Conservation (phyloP, 2,113 vertebrate species). For the Ammodytes marinus region DNA sequence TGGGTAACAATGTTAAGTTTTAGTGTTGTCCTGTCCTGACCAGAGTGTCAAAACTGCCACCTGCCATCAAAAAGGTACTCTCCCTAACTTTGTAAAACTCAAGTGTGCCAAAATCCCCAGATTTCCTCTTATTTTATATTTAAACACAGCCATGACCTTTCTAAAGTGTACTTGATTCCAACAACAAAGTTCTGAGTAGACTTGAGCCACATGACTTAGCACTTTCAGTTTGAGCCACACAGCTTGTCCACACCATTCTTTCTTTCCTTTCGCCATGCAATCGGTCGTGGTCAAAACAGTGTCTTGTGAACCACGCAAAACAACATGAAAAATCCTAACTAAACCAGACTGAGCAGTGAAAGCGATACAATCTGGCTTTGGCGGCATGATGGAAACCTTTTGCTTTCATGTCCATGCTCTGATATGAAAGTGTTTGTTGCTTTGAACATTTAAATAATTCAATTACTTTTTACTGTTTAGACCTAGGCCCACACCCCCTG, state of each 20-base stretch:
- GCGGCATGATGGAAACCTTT: background rate
- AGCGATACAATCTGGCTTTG: background rate
- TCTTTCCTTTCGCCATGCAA: background rate
- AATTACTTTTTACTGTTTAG: background rate
- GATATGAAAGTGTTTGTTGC: background rate
- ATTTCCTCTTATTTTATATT: background rate
- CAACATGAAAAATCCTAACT: background rate
- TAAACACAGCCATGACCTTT: background rate
- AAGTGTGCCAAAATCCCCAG: background rate
- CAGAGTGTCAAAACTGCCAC: background rate
- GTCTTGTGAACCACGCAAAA: constrained; percentile 1
- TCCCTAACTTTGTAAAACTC: background rate
- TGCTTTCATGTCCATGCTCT: background rate
- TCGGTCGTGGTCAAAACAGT: background rate
- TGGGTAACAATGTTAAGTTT: background rate
- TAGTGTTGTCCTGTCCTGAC: background rate
- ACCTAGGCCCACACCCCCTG: too few species aligned
- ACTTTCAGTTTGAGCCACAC: constrained; percentile 39
- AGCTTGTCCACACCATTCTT: background rate
- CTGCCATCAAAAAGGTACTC: background rate
- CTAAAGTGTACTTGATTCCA: background rate
- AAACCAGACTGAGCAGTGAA: background rate
- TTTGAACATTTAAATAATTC: background rate
- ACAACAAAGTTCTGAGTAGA: background rate
- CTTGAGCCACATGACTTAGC: constrained; percentile 22